Evolutionary conservation across 2,888 invertebrate species (phyloP), one percentile per base, ranked within the genome.

Genomic region (Priocnemis perturbator): DNA sequence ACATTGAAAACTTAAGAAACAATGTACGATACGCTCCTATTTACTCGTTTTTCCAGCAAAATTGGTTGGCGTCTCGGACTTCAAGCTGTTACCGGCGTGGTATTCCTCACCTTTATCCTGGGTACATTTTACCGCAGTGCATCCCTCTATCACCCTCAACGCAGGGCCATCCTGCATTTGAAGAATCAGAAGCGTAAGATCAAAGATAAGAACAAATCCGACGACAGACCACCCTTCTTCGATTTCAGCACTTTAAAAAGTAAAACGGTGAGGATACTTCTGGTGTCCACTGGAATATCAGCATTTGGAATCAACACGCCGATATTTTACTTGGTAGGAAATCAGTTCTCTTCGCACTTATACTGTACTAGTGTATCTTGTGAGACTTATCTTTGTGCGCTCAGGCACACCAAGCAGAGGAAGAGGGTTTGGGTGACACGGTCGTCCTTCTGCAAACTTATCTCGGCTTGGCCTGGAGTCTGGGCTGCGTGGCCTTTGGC

Each of bases 71-170:
- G 95, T 77, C 89, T 95, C 73, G 96, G 96, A 48, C 91, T 96
- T 23, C 96, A 96, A 89, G 94, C 95, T 44, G 94, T 96, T 47
- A 96, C 96, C n/a, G 95, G 95, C 56, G 93, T 94, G 17, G 93
- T 96, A 48, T 95, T 96, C 82, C 90, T 94, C 58, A 95, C 96
- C 0, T 96, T 96, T 87, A 94, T 96, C 83, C 91, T 96, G 37
- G 96, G 96, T 62, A 95, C 95, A 4, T 95, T 96, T 90, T 97
- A 96, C 90, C 93, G 97, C 44, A 96, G 96, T 5, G 96, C 96
- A 0, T 96, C 96, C 0, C 91, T 97, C 9, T 97, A 97, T 89
- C 96, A 97, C 87, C 96, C 96, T 0, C 95, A 96, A 87, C 90
- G 96, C 67, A 91, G 96, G 70, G 96, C 96, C 69, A 96, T 97